A percentile compares a stretch with the other conserved stretches of the same genome.
Conservation (phyloP, 2,888 invertebrate species). For the Agonopterix heracliana region DNA sequence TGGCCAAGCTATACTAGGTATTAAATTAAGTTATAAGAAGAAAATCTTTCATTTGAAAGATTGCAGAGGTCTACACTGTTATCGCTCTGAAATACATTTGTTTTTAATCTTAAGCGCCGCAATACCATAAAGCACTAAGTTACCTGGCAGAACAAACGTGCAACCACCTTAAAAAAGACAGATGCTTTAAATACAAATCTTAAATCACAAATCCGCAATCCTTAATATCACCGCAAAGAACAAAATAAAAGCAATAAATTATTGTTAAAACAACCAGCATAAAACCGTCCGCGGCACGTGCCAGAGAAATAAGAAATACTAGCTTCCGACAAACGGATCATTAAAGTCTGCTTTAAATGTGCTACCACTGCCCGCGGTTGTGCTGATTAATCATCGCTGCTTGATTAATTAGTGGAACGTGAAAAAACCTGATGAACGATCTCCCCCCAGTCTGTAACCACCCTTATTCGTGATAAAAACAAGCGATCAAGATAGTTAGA, state of each 20-base stretch:
- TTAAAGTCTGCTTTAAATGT: conserved; percentile 56
- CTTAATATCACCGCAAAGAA: conserved; percentile 13
- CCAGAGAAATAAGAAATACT: conserved; percentile 41
- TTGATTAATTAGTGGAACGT: conserved; percentile 55
- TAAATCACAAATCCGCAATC: conserved; percentile 16
- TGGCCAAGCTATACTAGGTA: too few relatives aligned
- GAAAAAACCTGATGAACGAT: conserved; percentile 35
- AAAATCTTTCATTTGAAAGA: too few relatives aligned
- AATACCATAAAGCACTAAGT: too few relatives aligned
- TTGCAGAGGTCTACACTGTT: too few relatives aligned
- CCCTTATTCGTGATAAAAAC: conserved; percentile 34
- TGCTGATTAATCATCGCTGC: conserved; percentile 61
- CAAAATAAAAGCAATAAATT: conserved; percentile 41
- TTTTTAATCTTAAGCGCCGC: too few relatives aligned
- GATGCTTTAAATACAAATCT: too few relatives aligned
- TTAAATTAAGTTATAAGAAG: too few relatives aligned
- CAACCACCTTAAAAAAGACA: too few relatives aligned
- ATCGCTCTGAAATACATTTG: too few relatives aligned
- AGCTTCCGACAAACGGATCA: conserved; percentile 59
- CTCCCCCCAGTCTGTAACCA: conserved; percentile 27
- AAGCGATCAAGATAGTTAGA: conserved; percentile 24
- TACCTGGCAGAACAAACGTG: too few relatives aligned
- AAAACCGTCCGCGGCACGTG: conserved; percentile 48
- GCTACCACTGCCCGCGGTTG: conserved; percentile 34
- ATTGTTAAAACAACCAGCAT: conserved; percentile 36